A percentile compares a stretch with the other conserved stretches of the same genome.
These are phyloP conservation scores for Auanema freiburgensis DNA, from an alignment of 2,888 invertebrate species.

Conservation along the genomic window DNA sequence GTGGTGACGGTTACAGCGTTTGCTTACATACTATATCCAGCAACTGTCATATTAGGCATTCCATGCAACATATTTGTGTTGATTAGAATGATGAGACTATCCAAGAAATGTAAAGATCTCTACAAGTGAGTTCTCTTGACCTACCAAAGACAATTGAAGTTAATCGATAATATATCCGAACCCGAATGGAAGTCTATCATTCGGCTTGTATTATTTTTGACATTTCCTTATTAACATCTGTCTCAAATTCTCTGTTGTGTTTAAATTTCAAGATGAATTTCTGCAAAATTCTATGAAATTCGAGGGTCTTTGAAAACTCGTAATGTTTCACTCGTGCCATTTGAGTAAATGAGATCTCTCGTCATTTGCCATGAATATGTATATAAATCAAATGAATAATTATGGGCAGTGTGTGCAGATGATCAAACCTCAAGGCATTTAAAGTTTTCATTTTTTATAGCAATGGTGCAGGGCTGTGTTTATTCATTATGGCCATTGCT, in stretches of 20 bases:
- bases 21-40: conserved; percentile 33
- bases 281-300: too few species aligned
- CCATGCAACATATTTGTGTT: conserved; percentile 47
- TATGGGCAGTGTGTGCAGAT: neutral
- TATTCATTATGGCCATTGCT: conserved; percentile 43
- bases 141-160: neutral
- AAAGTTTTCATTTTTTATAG: conserved; percentile 16
- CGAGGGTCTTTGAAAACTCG: too few species aligned
- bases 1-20: conserved; percentile 16
- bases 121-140: conserved; percentile 30
- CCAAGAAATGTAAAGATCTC: conserved; percentile 33
- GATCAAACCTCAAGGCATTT: neutral
- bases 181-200: too few species aligned
- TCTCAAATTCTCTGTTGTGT: too few species aligned
- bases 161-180: too few species aligned
- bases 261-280: too few species aligned
- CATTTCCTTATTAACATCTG: too few species aligned
- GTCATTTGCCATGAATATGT: too few species aligned
- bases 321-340: too few species aligned
- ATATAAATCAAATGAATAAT: too few species aligned
- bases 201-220: too few species aligned
- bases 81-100: conserved; percentile 34
- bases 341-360: too few species aligned
- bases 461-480: conserved; percentile 43
- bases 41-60: conserved; percentile 42